Conservation (phyloP, 2,113 vertebrate species). For the Sardina pilchardus region DNA sequence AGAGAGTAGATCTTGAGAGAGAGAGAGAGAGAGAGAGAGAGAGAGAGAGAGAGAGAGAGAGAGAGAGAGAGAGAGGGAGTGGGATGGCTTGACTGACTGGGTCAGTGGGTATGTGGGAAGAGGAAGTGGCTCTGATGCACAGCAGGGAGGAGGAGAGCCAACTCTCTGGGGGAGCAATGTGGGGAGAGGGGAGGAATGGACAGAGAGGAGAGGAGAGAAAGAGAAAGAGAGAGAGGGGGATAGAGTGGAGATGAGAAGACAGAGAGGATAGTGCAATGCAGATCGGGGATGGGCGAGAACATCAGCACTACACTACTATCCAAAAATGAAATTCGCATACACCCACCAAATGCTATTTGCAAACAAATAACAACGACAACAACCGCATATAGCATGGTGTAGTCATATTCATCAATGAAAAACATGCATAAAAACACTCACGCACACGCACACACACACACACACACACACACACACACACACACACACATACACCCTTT, state of each 20-base stretch:
- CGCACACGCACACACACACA: not conserved
- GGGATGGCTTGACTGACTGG: not conserved
- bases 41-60: not conserved
- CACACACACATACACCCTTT: not conserved
- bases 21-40: not conserved
- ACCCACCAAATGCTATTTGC: not conserved
- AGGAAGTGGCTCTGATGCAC: not conserved
- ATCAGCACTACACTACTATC: not conserved
- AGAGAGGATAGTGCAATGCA: not conserved
- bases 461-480: not conserved
- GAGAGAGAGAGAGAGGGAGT: not conserved
- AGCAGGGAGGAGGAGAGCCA: not conserved
- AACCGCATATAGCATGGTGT: not conserved
- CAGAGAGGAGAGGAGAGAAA: not conserved
- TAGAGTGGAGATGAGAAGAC: not conserved
- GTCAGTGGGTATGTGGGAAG: not conserved
- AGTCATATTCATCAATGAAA: not conserved
- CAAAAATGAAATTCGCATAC: not conserved
- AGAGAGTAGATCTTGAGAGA: too few relatives aligned
- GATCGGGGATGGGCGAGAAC: not conserved
- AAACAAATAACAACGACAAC: not conserved
- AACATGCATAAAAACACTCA: not conserved
- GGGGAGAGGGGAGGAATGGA: not conserved
- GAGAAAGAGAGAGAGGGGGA: not conserved
- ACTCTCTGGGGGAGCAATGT: not conserved